phyloP scores from a whole-genome alignment of 2,888 invertebrate species.

The Caenorhabditis virilis region DNA sequence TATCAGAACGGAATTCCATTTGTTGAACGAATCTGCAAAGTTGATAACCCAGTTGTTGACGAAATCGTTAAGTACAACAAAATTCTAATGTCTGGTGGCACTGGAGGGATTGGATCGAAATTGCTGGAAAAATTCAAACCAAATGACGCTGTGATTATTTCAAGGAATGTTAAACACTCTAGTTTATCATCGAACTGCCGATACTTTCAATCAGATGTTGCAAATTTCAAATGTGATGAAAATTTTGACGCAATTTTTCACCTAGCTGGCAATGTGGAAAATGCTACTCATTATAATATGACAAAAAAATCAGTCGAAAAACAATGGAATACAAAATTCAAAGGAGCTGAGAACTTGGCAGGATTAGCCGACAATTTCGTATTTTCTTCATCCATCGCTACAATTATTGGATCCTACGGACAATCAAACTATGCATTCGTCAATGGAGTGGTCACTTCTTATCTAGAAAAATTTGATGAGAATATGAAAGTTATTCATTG shows the following conservation, averaged over 20 bases:
- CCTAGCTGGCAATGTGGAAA: conserved; percentile 57
- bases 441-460: conserved; percentile 53
- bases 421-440: conserved; percentile 61
- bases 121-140: conserved; percentile 35
- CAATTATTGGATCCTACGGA: conserved; percentile 59
- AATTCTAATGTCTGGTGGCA: conserved; percentile 52
- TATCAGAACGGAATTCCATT: conserved; percentile 26
- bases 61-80: not conserved
- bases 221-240: not conserved
- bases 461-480: conserved; percentile 23
- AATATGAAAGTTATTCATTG: conserved; percentile 38
- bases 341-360: conserved; percentile 47
- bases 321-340: conserved; percentile 47
- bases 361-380: conserved; percentile 2
- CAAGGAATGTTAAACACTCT: conserved; percentile 3
- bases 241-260: conserved; percentile 49
- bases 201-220: not conserved
- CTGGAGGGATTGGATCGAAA: conserved; percentile 53
- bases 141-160: conserved; percentile 11
- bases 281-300: conserved; percentile 33
- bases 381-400: conserved; percentile 56
- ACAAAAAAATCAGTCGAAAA: conserved; percentile 24
- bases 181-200: not conserved
- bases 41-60: not conserved
- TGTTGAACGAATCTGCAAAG: conserved; percentile 29